phyloP scores from a whole-genome alignment of 2,888 invertebrate genomes.

The Erannis defoliaria region DNA sequence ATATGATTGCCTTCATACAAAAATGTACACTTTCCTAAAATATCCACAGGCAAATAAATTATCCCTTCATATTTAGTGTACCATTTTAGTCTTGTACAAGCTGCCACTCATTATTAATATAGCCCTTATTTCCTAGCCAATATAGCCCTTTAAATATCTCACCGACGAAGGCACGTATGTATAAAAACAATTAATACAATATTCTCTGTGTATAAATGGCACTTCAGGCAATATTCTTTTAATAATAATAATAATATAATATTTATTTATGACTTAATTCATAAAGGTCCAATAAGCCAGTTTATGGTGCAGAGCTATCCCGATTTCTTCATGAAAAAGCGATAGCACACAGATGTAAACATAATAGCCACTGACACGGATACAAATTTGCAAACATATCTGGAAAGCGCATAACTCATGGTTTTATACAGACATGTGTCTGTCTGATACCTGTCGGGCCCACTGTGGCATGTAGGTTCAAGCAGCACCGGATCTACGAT shows the following conservation, averaged over 20 bases:
- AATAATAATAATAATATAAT: not conserved
- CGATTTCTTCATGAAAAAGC: not conserved
- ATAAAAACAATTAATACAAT: constrained; percentile 27
- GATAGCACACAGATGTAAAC: not conserved
- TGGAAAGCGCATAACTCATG: too few species aligned
- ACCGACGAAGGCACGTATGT: constrained; percentile 40
- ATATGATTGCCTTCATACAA: too few species aligned
- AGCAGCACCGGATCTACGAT: too few species aligned
- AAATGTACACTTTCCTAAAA: too few species aligned
- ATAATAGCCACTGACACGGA: too few species aligned
- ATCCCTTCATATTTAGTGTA: too few species aligned
- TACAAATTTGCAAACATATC: too few species aligned
- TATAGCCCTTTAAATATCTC: constrained; percentile 28
- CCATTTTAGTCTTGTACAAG: not conserved
- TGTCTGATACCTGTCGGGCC: too few species aligned
- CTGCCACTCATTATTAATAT: not conserved
- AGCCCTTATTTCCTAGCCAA: constrained; percentile 5
- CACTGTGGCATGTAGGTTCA: too few species aligned
- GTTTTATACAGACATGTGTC: too few species aligned
- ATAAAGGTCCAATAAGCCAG: not conserved
- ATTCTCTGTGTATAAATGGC: constrained; percentile 41
- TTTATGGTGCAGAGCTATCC: not conserved
- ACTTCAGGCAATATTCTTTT: constrained; percentile 41
- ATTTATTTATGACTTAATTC: not conserved
- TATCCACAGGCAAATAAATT: too few species aligned